Percentiles rank a stretch among this genome's conserved stretches.
Evolutionary conservation across 2,888 invertebrate genomes (phyloP).

Genomic region (Leucoma salicis): DNA sequence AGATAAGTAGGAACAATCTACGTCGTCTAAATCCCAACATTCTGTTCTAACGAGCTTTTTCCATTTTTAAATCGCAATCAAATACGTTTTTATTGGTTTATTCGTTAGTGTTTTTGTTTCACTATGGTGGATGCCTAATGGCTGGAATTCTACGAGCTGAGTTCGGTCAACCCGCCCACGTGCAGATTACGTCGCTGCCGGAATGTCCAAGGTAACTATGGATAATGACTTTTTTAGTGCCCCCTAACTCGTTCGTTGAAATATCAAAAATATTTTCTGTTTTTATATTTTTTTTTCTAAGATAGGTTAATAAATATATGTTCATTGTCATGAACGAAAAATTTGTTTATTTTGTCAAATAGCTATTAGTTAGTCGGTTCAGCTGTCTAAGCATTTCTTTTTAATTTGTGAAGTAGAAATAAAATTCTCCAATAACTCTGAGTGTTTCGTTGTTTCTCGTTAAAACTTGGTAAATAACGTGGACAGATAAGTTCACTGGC

Average conservation of each 20-base stretch:
- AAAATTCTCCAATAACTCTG: no score
- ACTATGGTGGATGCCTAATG: constrained; percentile 18
- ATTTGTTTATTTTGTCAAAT: no score
- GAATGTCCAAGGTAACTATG: constrained; percentile 42
- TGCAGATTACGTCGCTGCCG: constrained; percentile 27
- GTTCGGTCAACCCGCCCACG: constrained; percentile 28
- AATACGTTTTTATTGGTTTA: constrained; percentile 14
- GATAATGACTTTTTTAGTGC: constrained; percentile 39
- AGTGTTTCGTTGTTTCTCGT: no score
- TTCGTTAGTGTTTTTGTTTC: constrained; percentile 32
- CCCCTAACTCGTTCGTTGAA: constrained; percentile 28
- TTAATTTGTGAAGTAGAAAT: no score
- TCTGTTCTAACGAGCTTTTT: not conserved
- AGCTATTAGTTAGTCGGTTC: no score
- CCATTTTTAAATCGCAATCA: constrained; percentile 18
- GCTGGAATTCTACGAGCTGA: constrained; percentile 37
- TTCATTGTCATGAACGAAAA: no score
- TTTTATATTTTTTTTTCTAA: no score
- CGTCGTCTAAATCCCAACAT: not conserved
- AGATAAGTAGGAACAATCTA: not conserved
- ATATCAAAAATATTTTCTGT: constrained; percentile 5
- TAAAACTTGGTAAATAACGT: no score
- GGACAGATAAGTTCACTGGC: no score
- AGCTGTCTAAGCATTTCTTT: no score
- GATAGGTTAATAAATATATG: no score